Percentiles rank a stretch among this genome's conserved stretches.
phyloP scores from a whole-genome alignment of 2,888 invertebrate genomes.

The Capitulum mitella region DNA sequence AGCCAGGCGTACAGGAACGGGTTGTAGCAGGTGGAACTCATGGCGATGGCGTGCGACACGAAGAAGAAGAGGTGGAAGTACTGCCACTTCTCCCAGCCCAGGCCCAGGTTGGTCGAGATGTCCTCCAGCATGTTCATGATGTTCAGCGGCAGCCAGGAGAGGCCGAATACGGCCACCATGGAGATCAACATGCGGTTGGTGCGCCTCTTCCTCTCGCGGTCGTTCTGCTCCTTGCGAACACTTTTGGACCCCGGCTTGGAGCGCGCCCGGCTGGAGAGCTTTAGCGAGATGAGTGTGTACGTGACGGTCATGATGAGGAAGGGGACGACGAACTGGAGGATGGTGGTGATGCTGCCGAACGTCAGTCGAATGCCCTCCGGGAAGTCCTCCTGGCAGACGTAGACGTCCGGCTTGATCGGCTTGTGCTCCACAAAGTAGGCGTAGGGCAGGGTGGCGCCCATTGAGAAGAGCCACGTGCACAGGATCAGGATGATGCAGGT shows the following conservation, averaged over 20 bases:
- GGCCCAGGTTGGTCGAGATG: constrained; percentile 43
- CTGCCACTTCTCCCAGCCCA: constrained; percentile 56
- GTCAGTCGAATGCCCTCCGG: constrained; percentile 65
- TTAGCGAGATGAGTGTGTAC: constrained; percentile 84
- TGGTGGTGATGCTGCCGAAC: constrained; percentile 56
- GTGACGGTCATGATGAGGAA: constrained; percentile 90
- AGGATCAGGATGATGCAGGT: constrained; percentile 78
- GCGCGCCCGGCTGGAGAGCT: constrained; percentile 72
- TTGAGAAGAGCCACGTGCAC: constrained; percentile 81
- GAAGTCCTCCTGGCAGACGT: constrained; percentile 84
- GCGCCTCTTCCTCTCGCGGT: constrained; percentile 77
- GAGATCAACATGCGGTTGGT: constrained; percentile 96
- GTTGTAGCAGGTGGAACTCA: constrained; percentile 91
- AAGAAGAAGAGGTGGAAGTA: constrained; percentile 87
- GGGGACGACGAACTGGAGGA: constrained; percentile 88
- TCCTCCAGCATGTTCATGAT: constrained; percentile 78
- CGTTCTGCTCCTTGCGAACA: constrained; percentile 78
- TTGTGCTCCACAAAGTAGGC: constrained; percentile 66
- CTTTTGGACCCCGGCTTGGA: constrained; percentile 77
- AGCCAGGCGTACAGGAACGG: constrained; percentile 92
- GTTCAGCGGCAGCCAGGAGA: constrained; percentile 91
- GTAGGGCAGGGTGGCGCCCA: constrained; percentile 82
- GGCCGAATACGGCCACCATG: constrained; percentile 90
- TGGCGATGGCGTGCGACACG: constrained; percentile 76
- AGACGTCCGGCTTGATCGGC: constrained; percentile 39